Conservation (phyloP, 2,797 vertebrate genomes). For the Spondyliosoma cantharus region DNA sequence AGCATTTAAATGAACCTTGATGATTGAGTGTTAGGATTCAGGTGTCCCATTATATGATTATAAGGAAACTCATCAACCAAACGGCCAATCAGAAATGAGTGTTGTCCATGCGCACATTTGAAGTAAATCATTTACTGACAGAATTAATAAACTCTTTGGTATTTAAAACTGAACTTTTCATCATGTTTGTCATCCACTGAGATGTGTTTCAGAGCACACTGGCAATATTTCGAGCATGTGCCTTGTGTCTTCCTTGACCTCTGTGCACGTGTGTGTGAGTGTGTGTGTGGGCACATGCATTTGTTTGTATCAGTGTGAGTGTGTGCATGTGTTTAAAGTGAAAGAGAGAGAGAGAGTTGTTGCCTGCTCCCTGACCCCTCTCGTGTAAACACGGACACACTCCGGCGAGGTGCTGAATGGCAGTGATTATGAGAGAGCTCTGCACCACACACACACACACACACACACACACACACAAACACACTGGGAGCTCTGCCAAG, state of each 20-base stretch:
- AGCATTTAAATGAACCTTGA: not conserved
- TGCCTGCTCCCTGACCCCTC: constrained; percentile 85
- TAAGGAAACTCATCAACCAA: not conserved
- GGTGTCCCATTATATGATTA: not conserved
- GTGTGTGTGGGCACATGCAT: constrained; percentile 12
- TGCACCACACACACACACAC: constrained; percentile 35
- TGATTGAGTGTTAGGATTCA: not conserved
- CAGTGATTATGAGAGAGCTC: constrained; percentile 79
- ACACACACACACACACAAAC: constrained; percentile 48
- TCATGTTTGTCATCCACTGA: not conserved
- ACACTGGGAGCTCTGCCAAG: constrained; percentile 82
- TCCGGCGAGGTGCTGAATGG: constrained; percentile 82
- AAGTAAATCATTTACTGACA: not conserved
- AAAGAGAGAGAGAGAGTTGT: constrained; percentile 70
- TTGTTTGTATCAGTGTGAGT: constrained; percentile 10
- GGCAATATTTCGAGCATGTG: not conserved
- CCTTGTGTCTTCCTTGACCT: constrained; percentile 25
- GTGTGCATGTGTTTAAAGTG: constrained; percentile 40
- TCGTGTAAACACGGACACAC: constrained; percentile 87
- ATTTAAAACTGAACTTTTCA: not conserved
- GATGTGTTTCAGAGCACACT: not conserved
- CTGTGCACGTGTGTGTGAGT: constrained; percentile 14
- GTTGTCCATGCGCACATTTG: not conserved
- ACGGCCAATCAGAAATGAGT: not conserved
- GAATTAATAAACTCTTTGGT: not conserved